Evolutionary conservation across 2,113 vertebrate species (phyloP).

Genomic region (Atrichornis clamosus): DNA sequence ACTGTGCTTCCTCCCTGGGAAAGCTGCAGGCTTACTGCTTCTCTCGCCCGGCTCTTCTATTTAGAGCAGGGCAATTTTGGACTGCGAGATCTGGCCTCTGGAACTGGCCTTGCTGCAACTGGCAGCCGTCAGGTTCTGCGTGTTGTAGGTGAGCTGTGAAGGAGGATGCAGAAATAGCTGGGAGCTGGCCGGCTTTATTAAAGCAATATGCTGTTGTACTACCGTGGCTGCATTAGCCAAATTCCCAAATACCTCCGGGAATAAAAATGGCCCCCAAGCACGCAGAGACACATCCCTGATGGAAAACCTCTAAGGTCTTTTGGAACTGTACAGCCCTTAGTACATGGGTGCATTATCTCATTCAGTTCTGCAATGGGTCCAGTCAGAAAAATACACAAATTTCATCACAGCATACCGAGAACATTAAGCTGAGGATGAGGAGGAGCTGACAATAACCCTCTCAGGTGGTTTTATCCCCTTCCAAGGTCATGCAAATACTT

Average conservation of each 20-base stretch:
- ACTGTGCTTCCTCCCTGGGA: neutral
- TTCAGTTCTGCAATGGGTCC: neutral
- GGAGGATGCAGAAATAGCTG: conserved; percentile 1
- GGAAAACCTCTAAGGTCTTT: neutral
- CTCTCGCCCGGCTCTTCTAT: neutral
- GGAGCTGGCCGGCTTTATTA: neutral
- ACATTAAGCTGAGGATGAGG: neutral
- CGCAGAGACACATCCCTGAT: neutral
- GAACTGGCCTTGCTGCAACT: neutral
- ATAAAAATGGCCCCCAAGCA: neutral
- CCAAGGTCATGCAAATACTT: neutral
- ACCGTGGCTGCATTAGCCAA: neutral
- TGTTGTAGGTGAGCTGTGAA: neutral
- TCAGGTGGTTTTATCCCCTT: neutral
- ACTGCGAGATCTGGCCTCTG: neutral
- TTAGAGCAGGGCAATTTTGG: neutral
- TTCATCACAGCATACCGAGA: neutral
- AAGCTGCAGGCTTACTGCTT: neutral
- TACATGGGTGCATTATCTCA: neutral
- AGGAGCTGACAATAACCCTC: neutral
- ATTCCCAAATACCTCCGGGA: neutral
- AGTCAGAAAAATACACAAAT: neutral
- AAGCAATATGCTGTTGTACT: neutral
- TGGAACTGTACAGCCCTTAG: neutral
- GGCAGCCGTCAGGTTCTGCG: neutral